Base-by-base conservation (phyloP, 2,797 vertebrate species). In the Prunella strophiata region DNA sequence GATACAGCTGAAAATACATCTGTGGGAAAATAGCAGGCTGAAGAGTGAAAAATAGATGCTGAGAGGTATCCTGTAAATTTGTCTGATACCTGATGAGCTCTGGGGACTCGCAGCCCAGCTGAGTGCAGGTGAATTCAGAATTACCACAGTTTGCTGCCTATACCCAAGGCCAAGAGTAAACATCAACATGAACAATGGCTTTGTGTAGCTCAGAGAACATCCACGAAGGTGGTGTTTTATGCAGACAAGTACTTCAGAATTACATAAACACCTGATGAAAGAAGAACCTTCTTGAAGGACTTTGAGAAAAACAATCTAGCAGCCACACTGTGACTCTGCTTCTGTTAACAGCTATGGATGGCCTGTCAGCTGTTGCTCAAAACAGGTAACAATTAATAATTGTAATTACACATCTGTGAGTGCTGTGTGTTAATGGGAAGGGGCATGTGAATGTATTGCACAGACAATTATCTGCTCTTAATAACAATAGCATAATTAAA, bases 141-240 rank as follows among this genome's bases (percentile, higher is more conserved):
- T 0, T 0, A 30, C 21, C 26, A 2, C 7, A 29, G 1, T 40
- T 52, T 76, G 25, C 47, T 51, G 10, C 17, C 25, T 48, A 3
- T 45, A 20, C 13, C 18, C 19, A 79, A 76, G 72, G 50, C 32
- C 26, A 34, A 32, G 13, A 50, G 23, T 32, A 40, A 76, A 68
- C 3, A 38, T 8, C 8, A n/a, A 9, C 11, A 61, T 16, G 20
- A 59, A 6, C 4, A 43, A 21, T 12, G 12, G 2, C 3, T 57
- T 76, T 83, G 13, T 48, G 9, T 10, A 67, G 72, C 30, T 77
- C 40, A 62, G 26, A 36, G 13, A 3, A 38, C 27, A 52, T 18
- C n/a, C 27, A 54, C 42, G 40, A 67, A 71, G 21, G 25, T 11
- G 3, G 5, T 59, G n/a, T n/a, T 85, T 6, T 19, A 34, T 43